A percentile compares a stretch with the other conserved stretches of the same genome.
These are phyloP conservation scores for Scyliorhinus canicula DNA, from an alignment of 2,797 vertebrate species.

Conservation along the genomic window DNA sequence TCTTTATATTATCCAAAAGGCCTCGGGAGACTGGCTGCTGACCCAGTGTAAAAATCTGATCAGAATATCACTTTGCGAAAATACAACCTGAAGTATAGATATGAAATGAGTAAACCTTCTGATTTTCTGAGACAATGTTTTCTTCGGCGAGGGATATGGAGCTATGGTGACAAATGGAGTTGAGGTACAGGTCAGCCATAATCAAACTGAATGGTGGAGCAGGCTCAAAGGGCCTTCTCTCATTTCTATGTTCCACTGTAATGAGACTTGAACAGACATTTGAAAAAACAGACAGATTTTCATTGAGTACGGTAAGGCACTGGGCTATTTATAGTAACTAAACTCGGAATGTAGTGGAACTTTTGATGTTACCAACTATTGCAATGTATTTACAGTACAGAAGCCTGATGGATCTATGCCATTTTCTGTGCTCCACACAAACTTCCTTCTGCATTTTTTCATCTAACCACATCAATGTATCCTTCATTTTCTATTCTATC, in stretches of 20 bases:
- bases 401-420: neutral
- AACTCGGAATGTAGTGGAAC: neutral
- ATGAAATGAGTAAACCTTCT: neutral
- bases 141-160: too few relatives aligned
- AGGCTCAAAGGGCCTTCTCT: neutral
- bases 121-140: neutral
- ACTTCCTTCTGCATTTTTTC: neutral
- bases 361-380: neutral
- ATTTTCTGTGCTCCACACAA: neutral
- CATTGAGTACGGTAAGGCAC: neutral
- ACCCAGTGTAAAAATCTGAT: neutral
- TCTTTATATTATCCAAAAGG: neutral
- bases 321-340: neutral
- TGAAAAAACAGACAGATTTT: neutral
- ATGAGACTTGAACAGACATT: neutral
- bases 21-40: neutral
- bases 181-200: neutral
- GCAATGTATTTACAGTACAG: neutral
- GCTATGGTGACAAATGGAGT: neutral
- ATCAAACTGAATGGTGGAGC: neutral
- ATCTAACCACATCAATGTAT: neutral
- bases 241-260: neutral
- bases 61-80: neutral
- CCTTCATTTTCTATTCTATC: neutral
- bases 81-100: neutral